Evolutionary conservation across 1,140 invertebrate genomes (phyloP).

Genomic region (Macrobrachium rosenbergii): DNA sequence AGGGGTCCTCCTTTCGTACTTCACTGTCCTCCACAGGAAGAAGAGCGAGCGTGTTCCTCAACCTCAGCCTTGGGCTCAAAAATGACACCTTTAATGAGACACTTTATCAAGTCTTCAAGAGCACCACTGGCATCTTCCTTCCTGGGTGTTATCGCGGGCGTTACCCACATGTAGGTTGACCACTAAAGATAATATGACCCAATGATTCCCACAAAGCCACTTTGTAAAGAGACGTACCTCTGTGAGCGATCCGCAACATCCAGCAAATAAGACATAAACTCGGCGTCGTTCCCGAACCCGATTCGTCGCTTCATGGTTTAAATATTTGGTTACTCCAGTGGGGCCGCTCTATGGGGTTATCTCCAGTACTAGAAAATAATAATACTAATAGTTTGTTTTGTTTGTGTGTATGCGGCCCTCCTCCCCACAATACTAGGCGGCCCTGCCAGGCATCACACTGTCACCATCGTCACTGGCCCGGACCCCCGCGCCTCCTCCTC

Average conservation of each 20-base stretch:
- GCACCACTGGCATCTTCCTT: too few relatives aligned
- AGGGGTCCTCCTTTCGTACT: too few relatives aligned
- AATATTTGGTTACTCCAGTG: not conserved
- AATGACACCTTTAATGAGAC: too few relatives aligned
- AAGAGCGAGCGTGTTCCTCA: too few relatives aligned
- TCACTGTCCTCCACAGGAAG: too few relatives aligned
- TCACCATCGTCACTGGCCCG: slow-evolving; percentile 56
- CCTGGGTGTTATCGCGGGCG: too few relatives aligned
- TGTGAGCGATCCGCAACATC: slow-evolving; percentile 48
- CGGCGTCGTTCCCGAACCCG: slow-evolving; percentile 50
- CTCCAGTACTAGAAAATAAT: not conserved
- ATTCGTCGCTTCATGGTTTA: slow-evolving; percentile 47
- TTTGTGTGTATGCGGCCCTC: slow-evolving; percentile 23
- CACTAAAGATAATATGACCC: too few relatives aligned
- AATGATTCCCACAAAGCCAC: slow-evolving; percentile 27
- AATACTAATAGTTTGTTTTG: not conserved
- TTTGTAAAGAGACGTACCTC: slow-evolving; percentile 33
- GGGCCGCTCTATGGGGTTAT: not conserved
- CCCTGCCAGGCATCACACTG: slow-evolving; percentile 55
- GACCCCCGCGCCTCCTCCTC: slow-evolving; percentile 44
- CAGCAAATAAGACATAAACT: slow-evolving; percentile 47
- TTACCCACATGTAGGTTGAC: too few relatives aligned
- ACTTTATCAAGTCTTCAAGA: too few relatives aligned
- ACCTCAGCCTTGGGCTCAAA: too few relatives aligned
- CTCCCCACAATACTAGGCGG: slow-evolving; percentile 31